These are phyloP conservation scores for Eulemur mongoz DNA, from an alignment of 2,797 vertebrate species.

Conservation along the genomic window DNA sequence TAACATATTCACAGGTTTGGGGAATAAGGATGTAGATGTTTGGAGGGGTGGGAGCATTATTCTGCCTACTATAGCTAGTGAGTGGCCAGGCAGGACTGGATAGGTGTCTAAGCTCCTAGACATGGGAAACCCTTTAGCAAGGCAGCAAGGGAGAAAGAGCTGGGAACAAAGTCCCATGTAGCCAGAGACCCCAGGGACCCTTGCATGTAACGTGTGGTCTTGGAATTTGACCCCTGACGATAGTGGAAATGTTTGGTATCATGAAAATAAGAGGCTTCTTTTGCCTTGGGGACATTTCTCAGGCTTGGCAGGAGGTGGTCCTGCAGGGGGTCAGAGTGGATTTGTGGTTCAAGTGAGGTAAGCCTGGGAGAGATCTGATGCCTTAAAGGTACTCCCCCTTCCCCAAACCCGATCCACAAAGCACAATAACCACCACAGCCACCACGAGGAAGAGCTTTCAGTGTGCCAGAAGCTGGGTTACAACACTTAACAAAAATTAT, in stretches of 20 bases:
- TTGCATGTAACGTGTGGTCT: neutral
- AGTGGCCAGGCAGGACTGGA: neutral
- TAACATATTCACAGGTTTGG: neutral
- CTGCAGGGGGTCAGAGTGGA: neutral
- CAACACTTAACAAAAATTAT: neutral
- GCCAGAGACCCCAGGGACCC: neutral
- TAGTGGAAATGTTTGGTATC: neutral
- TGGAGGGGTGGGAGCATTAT: neutral
- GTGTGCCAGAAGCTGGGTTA: neutral
- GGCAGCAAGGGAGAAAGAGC: neutral
- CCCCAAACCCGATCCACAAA: neutral
- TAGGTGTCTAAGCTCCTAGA: neutral
- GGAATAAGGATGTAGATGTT: neutral
- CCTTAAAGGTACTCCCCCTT: neutral
- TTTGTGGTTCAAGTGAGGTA: neutral
- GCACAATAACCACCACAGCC: neutral
- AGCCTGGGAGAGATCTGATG: neutral
- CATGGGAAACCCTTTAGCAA: neutral
- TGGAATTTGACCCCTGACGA: neutral
- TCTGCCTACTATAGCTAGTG: neutral
- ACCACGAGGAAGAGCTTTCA: neutral
- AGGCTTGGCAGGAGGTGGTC: neutral
- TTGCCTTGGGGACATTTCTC: neutral
- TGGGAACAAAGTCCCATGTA: neutral
- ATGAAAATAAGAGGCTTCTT: neutral